A percentile compares a stretch with the other conserved stretches of the same genome.
Conservation (phyloP, 2,888 invertebrate genomes). For the Escarpia spicata region DNA sequence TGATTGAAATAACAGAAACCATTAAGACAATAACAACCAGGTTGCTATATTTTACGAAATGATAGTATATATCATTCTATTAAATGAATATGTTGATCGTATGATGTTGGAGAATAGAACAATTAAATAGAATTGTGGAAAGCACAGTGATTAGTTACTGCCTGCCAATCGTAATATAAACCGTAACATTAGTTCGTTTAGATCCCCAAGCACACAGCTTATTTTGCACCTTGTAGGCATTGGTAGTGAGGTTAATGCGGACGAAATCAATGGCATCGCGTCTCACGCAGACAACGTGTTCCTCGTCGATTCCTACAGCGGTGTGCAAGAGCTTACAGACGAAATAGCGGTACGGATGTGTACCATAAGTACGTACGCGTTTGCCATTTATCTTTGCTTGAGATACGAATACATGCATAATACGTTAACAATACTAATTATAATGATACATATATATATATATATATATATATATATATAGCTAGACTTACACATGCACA, state of each 20-base stretch:
- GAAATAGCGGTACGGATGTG: background rate
- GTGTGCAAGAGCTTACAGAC: background rate
- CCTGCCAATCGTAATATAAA: background rate
- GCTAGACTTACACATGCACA: too few species aligned
- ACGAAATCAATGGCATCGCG: background rate
- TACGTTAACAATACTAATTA: background rate
- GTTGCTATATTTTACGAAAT: background rate
- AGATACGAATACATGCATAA: background rate
- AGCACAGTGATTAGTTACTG: background rate
- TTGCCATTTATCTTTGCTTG: background rate
- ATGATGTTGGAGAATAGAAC: background rate
- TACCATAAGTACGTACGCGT: background rate
- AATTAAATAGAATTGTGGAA: too few species aligned
- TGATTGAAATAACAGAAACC: background rate
- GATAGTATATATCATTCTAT: background rate
- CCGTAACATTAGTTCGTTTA: background rate
- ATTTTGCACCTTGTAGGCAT: background rate
- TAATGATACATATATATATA: too few species aligned
- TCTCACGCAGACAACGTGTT: background rate
- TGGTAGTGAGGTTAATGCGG: background rate
- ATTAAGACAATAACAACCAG: background rate
- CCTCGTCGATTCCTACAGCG: background rate
- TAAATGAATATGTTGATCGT: background rate
- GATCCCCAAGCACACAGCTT: background rate
- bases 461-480: too few species aligned